Evolutionary conservation across 53 echinoderm and acorn worm genomes (phyloP), one percentile per base, ranked within the genome.

Genomic region (Mesocentrotus franciscanus): DNA sequence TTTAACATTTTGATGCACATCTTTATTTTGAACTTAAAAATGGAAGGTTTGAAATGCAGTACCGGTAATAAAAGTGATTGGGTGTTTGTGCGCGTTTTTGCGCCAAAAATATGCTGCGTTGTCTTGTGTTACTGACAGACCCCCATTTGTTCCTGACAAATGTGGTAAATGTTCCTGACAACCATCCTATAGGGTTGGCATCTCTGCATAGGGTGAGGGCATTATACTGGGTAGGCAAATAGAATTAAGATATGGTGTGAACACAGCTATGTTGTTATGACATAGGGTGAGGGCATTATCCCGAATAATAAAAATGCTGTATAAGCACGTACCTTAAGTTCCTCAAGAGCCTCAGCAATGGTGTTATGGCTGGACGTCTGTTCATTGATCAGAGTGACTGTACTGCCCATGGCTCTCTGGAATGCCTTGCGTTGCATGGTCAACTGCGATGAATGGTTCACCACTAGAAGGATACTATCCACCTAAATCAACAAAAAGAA

Each of bases 351-450:
- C 71, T 99, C 98, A 32, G 99, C 97, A 20, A 99, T 99, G 16
- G 97, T 97, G 90, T 95, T 96, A 92, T 99, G 99, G 72, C 99
- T 99, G 8, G 98, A 98, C 32, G 99, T 99, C 75, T 97, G 96
- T 56, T 99, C 99, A 85, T 96, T 99, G 59, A 97, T 94, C n/a
- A 99, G 96, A 11, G 96, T 94, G 68, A 98, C 96, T 0, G 96
- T 95, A 60, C 96, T 96, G 30, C 98, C 97, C 57, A 99, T 97
- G 8, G 98, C 93, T 59, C 87, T 91, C 92, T 96, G 96, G 94
- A 99, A 99, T 61, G 96, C 96, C 91, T 98, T 96, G 10, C 98
- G 95, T 96, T 99, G 99, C 71, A 75, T 95, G 18, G 93, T 96
- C 26, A 99, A 96, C 61, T 98, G 98, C 0, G 99, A 98, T 0